Conservation (phyloP, 2,888 invertebrate species). For the Epirrhoe tristata region DNA sequence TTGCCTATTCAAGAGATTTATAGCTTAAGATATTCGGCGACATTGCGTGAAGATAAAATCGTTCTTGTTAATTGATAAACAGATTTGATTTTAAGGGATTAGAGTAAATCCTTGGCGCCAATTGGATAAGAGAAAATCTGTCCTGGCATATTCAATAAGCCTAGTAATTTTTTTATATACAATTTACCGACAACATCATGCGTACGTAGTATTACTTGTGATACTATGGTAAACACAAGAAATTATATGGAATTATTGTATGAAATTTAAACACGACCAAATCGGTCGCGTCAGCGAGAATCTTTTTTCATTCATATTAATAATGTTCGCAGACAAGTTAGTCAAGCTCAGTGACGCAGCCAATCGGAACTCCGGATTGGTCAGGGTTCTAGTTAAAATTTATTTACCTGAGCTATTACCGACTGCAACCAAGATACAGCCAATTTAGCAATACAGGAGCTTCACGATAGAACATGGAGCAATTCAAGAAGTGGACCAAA, state of each 20-base stretch:
- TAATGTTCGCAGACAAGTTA: neutral
- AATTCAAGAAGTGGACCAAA: neutral
- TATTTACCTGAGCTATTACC: slow-evolving; percentile 25
- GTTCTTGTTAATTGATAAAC: slow-evolving; percentile 25
- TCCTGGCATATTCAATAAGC: neutral
- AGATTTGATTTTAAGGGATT: slow-evolving; percentile 13
- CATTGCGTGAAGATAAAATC: slow-evolving; percentile 15
- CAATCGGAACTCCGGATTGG: slow-evolving; percentile 6
- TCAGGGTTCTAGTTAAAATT: slow-evolving; percentile 20
- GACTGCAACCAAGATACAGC: slow-evolving; percentile 17
- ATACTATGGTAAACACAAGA: neutral
- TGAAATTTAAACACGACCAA: neutral
- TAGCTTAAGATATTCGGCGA: slow-evolving; percentile 14
- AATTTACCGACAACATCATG: neutral
- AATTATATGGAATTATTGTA: neutral
- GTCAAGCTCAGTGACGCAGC: neutral
- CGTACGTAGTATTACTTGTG: neutral
- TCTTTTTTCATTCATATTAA: too few relatives aligned
- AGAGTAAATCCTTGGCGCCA: neutral
- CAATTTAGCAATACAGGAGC: slow-evolving; percentile 16
- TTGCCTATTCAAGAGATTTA: slow-evolving; percentile 35
- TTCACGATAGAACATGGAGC: slow-evolving; percentile 1
- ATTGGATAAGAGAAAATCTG: neutral
- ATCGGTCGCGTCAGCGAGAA: too few relatives aligned
- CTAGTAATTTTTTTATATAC: neutral